These are phyloP conservation scores for Monoplex corrugatus DNA, from an alignment of 2,888 invertebrate species.

Conservation along the genomic window DNA sequence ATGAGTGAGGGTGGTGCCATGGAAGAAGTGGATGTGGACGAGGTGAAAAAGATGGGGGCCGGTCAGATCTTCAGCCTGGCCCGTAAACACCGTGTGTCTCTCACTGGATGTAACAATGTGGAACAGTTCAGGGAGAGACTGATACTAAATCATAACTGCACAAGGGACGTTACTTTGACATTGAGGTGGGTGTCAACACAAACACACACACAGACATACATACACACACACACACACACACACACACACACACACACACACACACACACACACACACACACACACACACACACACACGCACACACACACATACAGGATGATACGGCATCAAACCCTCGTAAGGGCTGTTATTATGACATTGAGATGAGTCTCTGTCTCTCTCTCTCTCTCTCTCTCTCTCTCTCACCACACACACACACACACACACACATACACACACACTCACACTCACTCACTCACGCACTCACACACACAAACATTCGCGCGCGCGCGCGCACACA, in stretches of 20 bases:
- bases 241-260: too few relatives aligned
- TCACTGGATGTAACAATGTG: background rate
- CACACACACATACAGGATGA: background rate
- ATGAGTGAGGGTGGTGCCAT: background rate
- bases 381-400: background rate
- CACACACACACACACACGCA: background rate
- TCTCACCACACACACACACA: background rate
- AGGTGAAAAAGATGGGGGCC: slow-evolving; percentile 4
- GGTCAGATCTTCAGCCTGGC: background rate
- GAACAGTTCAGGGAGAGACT: slow-evolving; percentile 35
- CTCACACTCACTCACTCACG: background rate
- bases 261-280: too few relatives aligned
- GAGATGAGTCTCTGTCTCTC: background rate
- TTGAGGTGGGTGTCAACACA: slow-evolving; percentile 1
- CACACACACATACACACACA: slow-evolving; percentile 18
- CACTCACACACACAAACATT: slow-evolving; percentile 3
- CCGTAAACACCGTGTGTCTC: background rate
- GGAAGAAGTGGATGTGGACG: background rate
- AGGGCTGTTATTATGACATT: background rate
- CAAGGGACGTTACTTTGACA: background rate
- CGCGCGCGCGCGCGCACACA: background rate
- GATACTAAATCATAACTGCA: background rate
- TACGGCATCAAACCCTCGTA: background rate
- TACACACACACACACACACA: too few relatives aligned
- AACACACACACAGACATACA: too few relatives aligned